A percentile compares a stretch with the other conserved stretches of the same genome.
Evolutionary conservation across 2,888 invertebrate genomes (phyloP).

Genomic region (Cosmorhoe ocellata): DNA sequence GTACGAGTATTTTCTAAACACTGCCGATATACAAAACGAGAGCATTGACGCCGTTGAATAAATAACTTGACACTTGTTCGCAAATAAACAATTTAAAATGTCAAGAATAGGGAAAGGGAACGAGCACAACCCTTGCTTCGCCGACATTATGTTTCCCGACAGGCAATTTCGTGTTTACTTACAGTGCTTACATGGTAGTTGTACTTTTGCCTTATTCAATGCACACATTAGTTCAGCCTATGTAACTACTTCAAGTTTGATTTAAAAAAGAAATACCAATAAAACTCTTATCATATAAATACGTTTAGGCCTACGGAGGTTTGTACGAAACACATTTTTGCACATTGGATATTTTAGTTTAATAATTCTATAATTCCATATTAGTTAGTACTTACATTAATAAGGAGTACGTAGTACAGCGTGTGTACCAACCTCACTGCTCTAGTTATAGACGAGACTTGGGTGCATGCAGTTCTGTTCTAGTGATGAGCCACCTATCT

Average conservation of each 20-base stretch:
- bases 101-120: conserved; percentile 78
- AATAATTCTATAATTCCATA: too few species aligned
- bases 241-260: neutral
- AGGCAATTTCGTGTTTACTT: conserved; percentile 70
- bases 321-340: too few species aligned
- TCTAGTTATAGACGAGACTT: conserved; percentile 69
- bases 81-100: conserved; percentile 82
- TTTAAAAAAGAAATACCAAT: neutral
- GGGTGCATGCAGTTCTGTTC: conserved; percentile 70
- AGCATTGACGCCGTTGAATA: conserved; percentile 60
- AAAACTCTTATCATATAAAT: too few species aligned
- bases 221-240: neutral
- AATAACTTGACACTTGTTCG: conserved; percentile 79
- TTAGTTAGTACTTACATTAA: conserved; percentile 5
- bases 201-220: conserved; percentile 1
- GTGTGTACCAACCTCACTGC: conserved; percentile 44
- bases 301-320: too few species aligned
- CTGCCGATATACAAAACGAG: conserved; percentile 16
- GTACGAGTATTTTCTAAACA: neutral
- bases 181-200: conserved; percentile 30
- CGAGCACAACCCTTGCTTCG: conserved; percentile 64
- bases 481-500: conserved; percentile 57
- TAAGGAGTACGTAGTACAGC: conserved; percentile 16
- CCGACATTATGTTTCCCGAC: conserved; percentile 76
- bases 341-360: too few species aligned